Evolutionary conservation across 2,113 vertebrate genomes (phyloP), one percentile per base, ranked within the genome.

Genomic region (Pterocles gutturalis): DNA sequence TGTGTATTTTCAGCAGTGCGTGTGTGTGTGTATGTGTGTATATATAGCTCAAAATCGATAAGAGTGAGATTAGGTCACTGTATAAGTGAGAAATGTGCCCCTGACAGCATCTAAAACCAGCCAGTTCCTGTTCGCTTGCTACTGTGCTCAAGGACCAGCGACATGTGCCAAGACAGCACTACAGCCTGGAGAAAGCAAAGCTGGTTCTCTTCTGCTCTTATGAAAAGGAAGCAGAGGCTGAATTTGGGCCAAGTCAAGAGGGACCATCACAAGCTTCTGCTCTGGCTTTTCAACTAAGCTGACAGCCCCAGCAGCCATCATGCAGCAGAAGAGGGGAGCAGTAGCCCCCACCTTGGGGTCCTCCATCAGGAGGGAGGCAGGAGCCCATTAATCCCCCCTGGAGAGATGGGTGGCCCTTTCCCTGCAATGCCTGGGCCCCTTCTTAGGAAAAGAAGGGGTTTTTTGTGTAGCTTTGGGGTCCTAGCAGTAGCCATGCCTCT

Each of bases 11-110:
- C 85, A 75, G 66, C 90, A 80, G 78, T 0, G 0, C 5, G 9
- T 16, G 19, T 13, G 55, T 71, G 0, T 11, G 28, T 9, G 15
- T 38, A 11, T 31, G 17, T 7, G 11, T 69, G 17, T 14, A 85
- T 69, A 84, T 86, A 84, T 70, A 89, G 70, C 93, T 86, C 90
- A 48, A 34, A 97, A 97, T 95, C 90, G 71, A 90, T 96, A 94
- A 41, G 45, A 96, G 87, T 84, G 81, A 96, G 92, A 95, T 81
- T 93, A 90, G 87, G 96, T 95, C 90, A 92, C 57, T 31, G 82
- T 66, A 82, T 91, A 95, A 84, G 87, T 70, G 87, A 84, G 89
- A 87, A 82, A 85, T 33, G 58, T 36, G 83, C 76, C 94, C 72
- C 91, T 66, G 76, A 43, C 45, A 46, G 85, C 87, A 34, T 29